phyloP scores from a whole-genome alignment of 2,888 invertebrate species.

The Pristionchus japonicus region DNA sequence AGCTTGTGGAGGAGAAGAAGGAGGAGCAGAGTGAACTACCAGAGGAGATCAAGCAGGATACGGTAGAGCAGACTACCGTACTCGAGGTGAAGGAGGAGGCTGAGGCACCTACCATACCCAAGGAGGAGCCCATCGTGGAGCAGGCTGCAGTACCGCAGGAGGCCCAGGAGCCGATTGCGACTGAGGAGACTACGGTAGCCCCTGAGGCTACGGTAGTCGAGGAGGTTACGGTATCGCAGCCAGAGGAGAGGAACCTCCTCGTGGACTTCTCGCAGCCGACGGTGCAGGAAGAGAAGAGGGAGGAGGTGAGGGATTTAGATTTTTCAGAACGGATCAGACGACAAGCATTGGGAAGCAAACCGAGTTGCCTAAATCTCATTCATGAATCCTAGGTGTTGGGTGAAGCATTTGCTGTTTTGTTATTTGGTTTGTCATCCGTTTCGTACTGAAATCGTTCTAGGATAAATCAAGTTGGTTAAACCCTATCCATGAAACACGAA shows the following conservation, averaged over 20 bases:
- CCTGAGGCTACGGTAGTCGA: not conserved
- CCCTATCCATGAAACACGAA: not conserved
- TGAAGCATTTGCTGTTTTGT: too few relatives aligned
- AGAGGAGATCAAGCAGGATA: constrained; percentile 3
- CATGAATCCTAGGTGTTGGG: too few relatives aligned
- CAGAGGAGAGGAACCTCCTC: constrained; percentile 7
- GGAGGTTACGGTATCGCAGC: constrained; percentile 1
- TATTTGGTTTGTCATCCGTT: too few relatives aligned
- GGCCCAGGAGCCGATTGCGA: not conserved
- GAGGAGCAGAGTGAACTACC: not conserved
- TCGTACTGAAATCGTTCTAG: not conserved
- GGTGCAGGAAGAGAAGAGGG: not conserved
- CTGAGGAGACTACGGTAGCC: not conserved
- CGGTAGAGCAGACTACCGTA: not conserved
- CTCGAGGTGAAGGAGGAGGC: not conserved
- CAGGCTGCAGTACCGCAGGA: not conserved
- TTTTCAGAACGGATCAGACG: not conserved
- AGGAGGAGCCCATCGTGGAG: not conserved
- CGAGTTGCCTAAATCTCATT: too few relatives aligned
- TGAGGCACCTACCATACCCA: not conserved
- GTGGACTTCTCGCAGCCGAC: not conserved
- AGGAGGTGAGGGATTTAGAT: not conserved
- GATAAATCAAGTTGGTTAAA: not conserved
- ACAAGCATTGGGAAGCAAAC: not conserved
- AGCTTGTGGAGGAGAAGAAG: not conserved